phyloP scores from a whole-genome alignment of 92 coral and sea anemone species.

The Actinernus sp. region DNA sequence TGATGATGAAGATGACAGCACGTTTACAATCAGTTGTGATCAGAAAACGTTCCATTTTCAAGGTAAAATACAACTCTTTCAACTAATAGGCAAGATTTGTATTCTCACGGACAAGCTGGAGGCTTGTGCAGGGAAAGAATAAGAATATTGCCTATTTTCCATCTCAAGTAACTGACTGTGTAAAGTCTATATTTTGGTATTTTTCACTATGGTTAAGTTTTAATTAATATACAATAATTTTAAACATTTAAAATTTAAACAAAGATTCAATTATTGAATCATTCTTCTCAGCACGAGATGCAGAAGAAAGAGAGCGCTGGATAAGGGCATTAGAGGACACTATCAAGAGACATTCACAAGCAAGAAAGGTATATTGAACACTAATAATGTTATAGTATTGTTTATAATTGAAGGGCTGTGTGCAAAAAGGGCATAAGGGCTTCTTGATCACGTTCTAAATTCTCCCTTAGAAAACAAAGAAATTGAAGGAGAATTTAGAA shows the following conservation, averaged over 20 bases:
- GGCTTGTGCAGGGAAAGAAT: no score
- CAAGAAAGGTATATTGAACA: slow-evolving; percentile 61
- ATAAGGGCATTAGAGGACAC: slow-evolving; percentile 90
- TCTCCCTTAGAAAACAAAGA: no score
- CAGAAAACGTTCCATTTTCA: slow-evolving; percentile 99
- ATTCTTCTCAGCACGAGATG: slow-evolving; percentile 80
- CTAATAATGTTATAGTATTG: not conserved
- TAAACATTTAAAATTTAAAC: no score
- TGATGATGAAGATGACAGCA: slow-evolving; percentile 99
- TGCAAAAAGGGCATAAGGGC: no score
- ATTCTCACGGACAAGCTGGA: no score
- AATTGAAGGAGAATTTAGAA: no score
- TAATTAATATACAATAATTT: no score
- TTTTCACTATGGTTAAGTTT: no score
- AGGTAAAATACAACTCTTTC: slow-evolving; percentile 65
- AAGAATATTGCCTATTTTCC: no score
- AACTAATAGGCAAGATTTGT: not conserved
- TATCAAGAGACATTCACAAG: slow-evolving; percentile 93
- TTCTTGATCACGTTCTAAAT: no score
- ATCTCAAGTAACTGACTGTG: not conserved
- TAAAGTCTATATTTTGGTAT: not conserved
- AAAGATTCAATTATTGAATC: no score
- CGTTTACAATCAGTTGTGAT: slow-evolving; percentile 96
- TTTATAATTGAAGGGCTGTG: no score
- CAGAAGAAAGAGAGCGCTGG: slow-evolving; percentile 98